phyloP scores from a whole-genome alignment of 2,113 vertebrate species.

The Tachycineta bicolor region DNA sequence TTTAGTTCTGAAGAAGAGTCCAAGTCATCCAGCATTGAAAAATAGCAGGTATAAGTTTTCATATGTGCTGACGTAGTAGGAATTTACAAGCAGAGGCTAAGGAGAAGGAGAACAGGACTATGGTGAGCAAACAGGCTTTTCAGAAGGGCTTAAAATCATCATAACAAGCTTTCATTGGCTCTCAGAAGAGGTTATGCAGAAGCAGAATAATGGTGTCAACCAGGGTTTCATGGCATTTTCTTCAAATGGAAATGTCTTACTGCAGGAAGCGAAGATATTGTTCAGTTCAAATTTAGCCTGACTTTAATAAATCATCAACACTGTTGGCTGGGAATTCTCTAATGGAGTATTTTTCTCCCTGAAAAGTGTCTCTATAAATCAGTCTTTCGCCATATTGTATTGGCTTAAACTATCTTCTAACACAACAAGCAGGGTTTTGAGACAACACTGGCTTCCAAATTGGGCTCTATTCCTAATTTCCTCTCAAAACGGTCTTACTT shows the following conservation, averaged over 20 bases:
- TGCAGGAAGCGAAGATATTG: neutral
- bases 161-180: neutral
- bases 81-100: neutral
- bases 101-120: neutral
- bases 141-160: neutral
- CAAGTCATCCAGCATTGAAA: neutral
- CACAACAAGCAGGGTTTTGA: neutral
- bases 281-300: neutral
- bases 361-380: neutral
- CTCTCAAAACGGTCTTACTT: neutral
- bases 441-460: neutral
- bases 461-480: neutral
- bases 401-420: neutral
- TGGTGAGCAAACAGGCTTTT: neutral
- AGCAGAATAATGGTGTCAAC: neutral
- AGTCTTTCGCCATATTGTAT: neutral
- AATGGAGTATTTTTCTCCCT: neutral
- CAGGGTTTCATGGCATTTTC: neutral
- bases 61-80: neutral
- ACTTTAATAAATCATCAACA: neutral
- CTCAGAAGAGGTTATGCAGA: neutral
- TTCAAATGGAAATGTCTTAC: neutral
- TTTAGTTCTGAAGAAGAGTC: neutral
- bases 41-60: neutral
- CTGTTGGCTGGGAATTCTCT: neutral